Evolutionary conservation across 2,113 vertebrate species (phyloP), one percentile per base, ranked within the genome.

Genomic region (Cromileptes altivelis): DNA sequence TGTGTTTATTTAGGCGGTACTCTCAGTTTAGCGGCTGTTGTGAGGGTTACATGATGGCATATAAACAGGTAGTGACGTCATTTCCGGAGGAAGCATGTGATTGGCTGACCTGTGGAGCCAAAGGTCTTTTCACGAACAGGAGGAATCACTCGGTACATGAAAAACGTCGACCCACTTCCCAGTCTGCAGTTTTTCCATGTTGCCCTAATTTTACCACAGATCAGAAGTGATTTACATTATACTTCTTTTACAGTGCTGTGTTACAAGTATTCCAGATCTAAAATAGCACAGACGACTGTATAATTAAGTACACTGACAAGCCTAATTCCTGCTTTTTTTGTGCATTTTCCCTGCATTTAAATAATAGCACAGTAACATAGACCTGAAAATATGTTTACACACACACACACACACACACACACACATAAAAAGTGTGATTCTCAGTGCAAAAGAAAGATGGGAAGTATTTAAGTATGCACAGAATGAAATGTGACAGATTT

Each of bases 61-160:
- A 4, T 8, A 81, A 37, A n/a, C 52, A 65, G 88, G 88, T 91
- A 86, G 71, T 81, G 60, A 69, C 25, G 4, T 17, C 23, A 45
- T 27, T 52, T 42, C 17, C 5, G 0, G 21, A 11, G 47, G 4
- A 4, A 56, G 65, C 1, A 18, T 8, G 13, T 50, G 73, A 92
- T 85, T 93, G 88, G 89, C 17, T 69, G 8, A 68, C 15, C 15
- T 0, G 0, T 45, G 19, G 0, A n/a, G 12, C 5, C 80, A 79
- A 82, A 91, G 90, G 86, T 88, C 9, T n/a, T 75, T 25, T 69
- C 1, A 4, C 3, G 0, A 3, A 6, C 1, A 27, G 3, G 84
- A 87, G 1, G 74, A 4, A 0, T 84, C 74, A 75, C 85, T 86
- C 18, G 0, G 0, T 19, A 0, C 45, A 42, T 19, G 3, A 25